These are phyloP conservation scores for Lomographa bimaculata DNA, from an alignment of 2,888 invertebrate species.

Conservation along the genomic window DNA sequence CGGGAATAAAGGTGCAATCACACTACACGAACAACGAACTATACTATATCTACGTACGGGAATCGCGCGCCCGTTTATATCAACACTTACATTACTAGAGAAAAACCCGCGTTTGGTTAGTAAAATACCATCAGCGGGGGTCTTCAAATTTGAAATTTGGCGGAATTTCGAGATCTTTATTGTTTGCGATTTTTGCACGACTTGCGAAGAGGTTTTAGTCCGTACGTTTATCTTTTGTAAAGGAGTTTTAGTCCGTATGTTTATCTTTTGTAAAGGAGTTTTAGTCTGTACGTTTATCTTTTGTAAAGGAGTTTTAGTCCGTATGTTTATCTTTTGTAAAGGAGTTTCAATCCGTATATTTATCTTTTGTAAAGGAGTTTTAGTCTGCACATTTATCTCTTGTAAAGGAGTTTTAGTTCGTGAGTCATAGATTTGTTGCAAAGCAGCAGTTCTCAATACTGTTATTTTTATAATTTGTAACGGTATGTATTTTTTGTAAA, in stretches of 20 bases:
- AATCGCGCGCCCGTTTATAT: constrained; percentile 24
- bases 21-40: constrained; percentile 51
- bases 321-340: not conserved
- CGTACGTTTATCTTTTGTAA: not conserved
- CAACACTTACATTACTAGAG: constrained; percentile 16
- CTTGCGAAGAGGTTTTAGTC: too few species aligned
- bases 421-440: too few species aligned
- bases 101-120: constrained; percentile 9
- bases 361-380: not conserved
- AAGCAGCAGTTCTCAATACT: too few species aligned
- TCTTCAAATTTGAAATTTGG: constrained; percentile 20
- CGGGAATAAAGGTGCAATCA: constrained; percentile 40
- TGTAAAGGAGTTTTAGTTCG: too few species aligned
- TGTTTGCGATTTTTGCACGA: too few species aligned
- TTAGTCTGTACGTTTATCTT: not conserved
- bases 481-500: too few species aligned
- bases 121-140: constrained; percentile 5
- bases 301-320: constrained; percentile 1
- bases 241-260: not conserved
- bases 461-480: too few species aligned
- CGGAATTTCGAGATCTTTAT: not conserved
- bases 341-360: not conserved
- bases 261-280: not conserved
- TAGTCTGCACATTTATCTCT: too few species aligned
- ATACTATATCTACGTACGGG: constrained; percentile 35